phyloP scores from a whole-genome alignment of 1,140 invertebrate species.

The Brachionus sp. region DNA sequence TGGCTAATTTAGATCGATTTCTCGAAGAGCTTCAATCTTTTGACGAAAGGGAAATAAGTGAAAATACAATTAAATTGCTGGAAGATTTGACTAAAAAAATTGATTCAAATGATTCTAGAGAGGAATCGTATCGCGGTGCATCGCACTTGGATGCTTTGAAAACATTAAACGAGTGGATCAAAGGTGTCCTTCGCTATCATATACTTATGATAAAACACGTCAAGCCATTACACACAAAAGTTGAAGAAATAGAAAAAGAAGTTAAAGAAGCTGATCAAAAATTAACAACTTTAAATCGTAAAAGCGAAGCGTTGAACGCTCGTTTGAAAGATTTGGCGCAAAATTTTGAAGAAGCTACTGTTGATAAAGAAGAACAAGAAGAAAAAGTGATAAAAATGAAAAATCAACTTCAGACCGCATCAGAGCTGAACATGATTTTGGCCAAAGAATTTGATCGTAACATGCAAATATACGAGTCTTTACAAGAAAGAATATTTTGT shows the following conservation, averaged over 20 bases:
- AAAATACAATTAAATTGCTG: conserved; percentile 54
- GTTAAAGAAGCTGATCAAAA: conserved; percentile 58
- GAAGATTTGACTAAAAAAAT: conserved; percentile 58
- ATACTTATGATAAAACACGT: conserved; percentile 58
- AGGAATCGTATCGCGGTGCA: neutral
- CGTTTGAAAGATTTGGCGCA: conserved; percentile 55
- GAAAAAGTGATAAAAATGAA: conserved; percentile 57
- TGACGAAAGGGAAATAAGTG: conserved; percentile 57
- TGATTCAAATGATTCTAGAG: neutral
- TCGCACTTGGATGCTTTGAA: neutral
- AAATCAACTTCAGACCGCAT: conserved; percentile 56
- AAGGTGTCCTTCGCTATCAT: conserved; percentile 55
- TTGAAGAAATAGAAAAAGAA: conserved; percentile 55
- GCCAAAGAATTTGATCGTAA: conserved; percentile 53
- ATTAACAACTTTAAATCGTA: conserved; percentile 56
- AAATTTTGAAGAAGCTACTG: conserved; percentile 59
- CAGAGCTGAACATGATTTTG: conserved; percentile 57
- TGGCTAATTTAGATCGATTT: conserved; percentile 60
- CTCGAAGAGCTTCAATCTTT: conserved; percentile 58
- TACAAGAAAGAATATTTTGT: conserved; percentile 50
- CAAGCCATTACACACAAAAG: conserved; percentile 58
- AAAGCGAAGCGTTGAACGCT: conserved; percentile 54
- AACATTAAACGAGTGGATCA: conserved; percentile 51
- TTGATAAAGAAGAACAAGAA: conserved; percentile 59
- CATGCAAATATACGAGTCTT: conserved; percentile 56